Evolutionary conservation across 2,888 invertebrate species (phyloP).

Genomic region (Pseudeuparius sepicola): DNA sequence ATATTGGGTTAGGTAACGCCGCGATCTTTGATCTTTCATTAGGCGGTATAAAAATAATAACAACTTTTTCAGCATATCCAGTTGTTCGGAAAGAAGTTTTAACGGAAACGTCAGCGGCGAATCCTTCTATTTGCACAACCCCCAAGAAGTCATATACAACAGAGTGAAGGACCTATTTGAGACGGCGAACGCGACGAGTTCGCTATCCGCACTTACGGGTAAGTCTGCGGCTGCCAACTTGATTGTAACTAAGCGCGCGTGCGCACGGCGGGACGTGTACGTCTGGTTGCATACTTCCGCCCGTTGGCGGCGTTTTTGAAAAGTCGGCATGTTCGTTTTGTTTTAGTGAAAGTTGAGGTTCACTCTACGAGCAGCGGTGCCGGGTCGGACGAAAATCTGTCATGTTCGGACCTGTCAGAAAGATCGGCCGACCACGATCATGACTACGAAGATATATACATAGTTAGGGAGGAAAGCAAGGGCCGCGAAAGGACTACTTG

Average conservation of each 20-base stretch:
- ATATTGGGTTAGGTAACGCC: no score
- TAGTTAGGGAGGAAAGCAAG: slow-evolving; percentile 50
- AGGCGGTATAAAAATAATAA: no score
- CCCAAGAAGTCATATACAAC: slow-evolving; percentile 71
- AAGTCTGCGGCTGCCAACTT: no score
- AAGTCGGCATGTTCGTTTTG: no score
- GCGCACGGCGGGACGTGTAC: no score
- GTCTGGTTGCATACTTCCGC: no score
- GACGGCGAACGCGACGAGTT: slow-evolving; percentile 35
- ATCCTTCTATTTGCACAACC: slow-evolving; percentile 78
- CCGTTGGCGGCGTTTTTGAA: no score
- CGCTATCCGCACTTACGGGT: slow-evolving; percentile 40
- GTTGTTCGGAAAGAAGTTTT: slow-evolving; percentile 38
- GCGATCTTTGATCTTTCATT: no score
- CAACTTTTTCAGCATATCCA: slow-evolving; percentile 31
- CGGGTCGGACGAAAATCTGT: slow-evolving; percentile 53
- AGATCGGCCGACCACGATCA: slow-evolving; percentile 48
- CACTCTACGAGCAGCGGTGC: slow-evolving; percentile 64
- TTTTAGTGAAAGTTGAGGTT: slow-evolving; percentile 74
- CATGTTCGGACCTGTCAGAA: slow-evolving; percentile 46
- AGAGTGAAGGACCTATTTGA: slow-evolving; percentile 76
- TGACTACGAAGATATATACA: slow-evolving; percentile 75
- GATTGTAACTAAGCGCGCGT: no score
- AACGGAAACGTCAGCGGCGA: slow-evolving; percentile 48
- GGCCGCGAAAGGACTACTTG: slow-evolving; percentile 21